phyloP scores from a whole-genome alignment of 2,797 vertebrate genomes.

The Falco cherrug region DNA sequence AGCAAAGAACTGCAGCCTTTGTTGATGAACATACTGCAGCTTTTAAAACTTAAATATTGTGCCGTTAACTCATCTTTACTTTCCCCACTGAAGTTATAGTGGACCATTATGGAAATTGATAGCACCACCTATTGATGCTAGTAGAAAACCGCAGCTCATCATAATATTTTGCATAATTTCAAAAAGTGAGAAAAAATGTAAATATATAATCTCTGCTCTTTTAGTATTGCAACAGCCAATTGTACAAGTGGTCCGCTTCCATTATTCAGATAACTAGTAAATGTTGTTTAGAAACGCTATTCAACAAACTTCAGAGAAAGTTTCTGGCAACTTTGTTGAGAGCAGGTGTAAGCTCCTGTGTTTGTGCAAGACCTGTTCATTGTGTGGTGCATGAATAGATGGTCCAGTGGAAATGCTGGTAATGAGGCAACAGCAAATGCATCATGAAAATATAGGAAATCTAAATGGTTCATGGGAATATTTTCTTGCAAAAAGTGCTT shows the following conservation, averaged over 20 bases:
- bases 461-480: not conserved
- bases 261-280: not conserved
- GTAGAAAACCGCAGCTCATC: not conserved
- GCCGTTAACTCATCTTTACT: not conserved
- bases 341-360: not conserved
- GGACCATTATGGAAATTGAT: not conserved
- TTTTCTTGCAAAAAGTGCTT: not conserved
- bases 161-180: not conserved
- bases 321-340: not conserved
- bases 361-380: not conserved
- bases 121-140: conserved; percentile 38
- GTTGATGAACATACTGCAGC: not conserved
- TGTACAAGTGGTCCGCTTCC: not conserved
- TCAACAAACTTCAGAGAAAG: not conserved
- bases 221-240: not conserved
- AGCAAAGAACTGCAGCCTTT: not conserved
- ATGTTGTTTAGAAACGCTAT: not conserved
- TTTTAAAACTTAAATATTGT: not conserved
- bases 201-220: not conserved
- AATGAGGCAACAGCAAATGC: not conserved
- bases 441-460: not conserved
- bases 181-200: not conserved
- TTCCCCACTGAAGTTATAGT: not conserved
- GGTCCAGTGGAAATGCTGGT: not conserved
- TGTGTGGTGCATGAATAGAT: too few relatives aligned